Percentiles rank a stretch among this genome's conserved stretches.
Evolutionary conservation across 1,140 invertebrate species (phyloP).

Genomic region (Steinernema feltiae): DNA sequence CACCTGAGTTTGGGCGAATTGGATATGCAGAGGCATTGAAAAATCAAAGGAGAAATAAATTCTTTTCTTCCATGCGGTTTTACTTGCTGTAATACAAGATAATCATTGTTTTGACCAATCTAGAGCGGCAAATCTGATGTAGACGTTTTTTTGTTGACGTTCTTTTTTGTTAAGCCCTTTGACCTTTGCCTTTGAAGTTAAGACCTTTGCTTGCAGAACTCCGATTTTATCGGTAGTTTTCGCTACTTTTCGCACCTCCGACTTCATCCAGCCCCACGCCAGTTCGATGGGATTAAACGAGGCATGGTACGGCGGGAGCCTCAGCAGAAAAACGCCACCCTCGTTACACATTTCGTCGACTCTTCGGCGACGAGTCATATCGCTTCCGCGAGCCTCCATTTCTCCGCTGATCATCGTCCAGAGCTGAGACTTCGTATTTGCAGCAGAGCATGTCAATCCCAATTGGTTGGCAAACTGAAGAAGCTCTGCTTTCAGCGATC

Average conservation of each 20-base stretch:
- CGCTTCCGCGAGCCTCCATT: not conserved
- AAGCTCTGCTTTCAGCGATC: not conserved
- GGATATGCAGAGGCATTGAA: too few relatives aligned
- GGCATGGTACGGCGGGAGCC: conserved; percentile 9
- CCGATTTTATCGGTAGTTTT: not conserved
- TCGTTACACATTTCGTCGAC: not conserved
- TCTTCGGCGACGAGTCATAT: not conserved
- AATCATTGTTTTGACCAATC: too few relatives aligned
- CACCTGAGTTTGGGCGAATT: too few relatives aligned
- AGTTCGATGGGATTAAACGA: conserved; percentile 8
- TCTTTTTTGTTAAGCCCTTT: too few relatives aligned
- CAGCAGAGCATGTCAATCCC: too few relatives aligned
- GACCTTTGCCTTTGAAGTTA: too few relatives aligned
- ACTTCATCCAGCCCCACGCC: conserved; percentile 6
- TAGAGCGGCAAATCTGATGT: too few relatives aligned
- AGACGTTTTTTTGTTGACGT: too few relatives aligned
- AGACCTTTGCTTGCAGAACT: too few relatives aligned
- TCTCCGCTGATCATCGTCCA: not conserved
- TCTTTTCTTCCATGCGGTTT: too few relatives aligned
- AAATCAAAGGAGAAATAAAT: too few relatives aligned
- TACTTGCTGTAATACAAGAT: too few relatives aligned
- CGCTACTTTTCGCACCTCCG: not conserved
- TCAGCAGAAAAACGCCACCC: not conserved
- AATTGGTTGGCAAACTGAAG: not conserved
- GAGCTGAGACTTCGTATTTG: not conserved